Evolutionary conservation across 2,113 vertebrate species (phyloP), one percentile per base, ranked within the genome.

Genomic region (Crotalus viridis): DNA sequence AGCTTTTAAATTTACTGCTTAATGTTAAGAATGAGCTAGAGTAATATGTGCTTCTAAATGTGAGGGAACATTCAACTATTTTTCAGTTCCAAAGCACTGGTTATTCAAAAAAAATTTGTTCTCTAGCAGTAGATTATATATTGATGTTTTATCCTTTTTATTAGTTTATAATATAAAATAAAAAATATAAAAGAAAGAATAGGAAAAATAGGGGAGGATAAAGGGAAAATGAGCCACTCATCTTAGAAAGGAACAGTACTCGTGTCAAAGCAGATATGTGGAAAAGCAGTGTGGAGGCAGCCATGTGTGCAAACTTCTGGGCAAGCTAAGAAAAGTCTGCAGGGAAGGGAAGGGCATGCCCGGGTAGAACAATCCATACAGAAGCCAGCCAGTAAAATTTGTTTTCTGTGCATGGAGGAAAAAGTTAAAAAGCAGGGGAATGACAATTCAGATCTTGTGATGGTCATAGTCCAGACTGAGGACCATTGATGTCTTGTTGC

Each of bases 61-160:
- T 74, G 91, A 90, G 85, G 92, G 91, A 46, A 24, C 85, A 93
- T 87, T 94, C 19, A 0, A 85, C 6, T 9, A 8, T 55, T 92
- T 94, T 90, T 15, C 26, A 0, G 1, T 90, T 54, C 15, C 91
- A 95, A 94, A 92, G 33, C 39, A 33, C 48, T 64, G 22, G 86
- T 93, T 93, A 26, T 94, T 19, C 1, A 4, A 88, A 91, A 87
- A 85, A 26, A 46, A 86, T 94, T 43, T 10, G 0, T 21, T 94
- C 87, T 33, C 95, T 85, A 57, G 52, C 9, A 92, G 59, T 61
- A 46, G 89, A 54, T 69, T 92, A 55, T 19, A 95, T 51, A 1
- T 51, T 51, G 48, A 51, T 51, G 48, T 51, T 51, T 51, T 51
- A 51, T 51, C 48, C 48, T 51, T 51, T 51, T 51, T 51, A 51